A percentile compares a stretch with the other conserved stretches of the same genome.
Evolutionary conservation across 2,113 vertebrate genomes (phyloP).

Genomic region (Hassar affinis): DNA sequence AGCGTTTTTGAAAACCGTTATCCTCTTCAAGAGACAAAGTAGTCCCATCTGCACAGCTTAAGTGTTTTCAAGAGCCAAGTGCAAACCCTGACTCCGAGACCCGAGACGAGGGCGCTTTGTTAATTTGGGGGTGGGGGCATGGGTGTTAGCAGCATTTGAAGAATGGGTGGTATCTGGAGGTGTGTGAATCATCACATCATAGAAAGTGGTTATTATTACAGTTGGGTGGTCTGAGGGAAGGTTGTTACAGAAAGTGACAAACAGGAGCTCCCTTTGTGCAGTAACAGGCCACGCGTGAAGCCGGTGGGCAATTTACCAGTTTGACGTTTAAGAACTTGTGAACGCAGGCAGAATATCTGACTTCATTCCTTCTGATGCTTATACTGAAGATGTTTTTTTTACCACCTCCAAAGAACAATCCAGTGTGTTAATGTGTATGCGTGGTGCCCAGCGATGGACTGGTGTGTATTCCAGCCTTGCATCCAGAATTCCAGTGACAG

Average conservation of each 20-base stretch:
- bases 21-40: neutral
- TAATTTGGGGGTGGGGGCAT: constrained; percentile 1
- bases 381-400: neutral
- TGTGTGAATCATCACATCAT: constrained; percentile 32
- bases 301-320: neutral
- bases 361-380: neutral
- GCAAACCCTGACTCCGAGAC: neutral
- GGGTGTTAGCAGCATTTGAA: constrained; percentile 30
- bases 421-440: neutral
- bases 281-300: neutral
- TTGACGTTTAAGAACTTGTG: neutral
- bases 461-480: neutral
- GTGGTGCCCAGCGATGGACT: neutral
- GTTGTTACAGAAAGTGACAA: constrained; percentile 27
- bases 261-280: constrained; percentile 24
- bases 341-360: neutral
- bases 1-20: neutral
- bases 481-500: neutral
- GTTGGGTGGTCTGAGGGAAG: constrained; percentile 45
- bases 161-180: constrained; percentile 26
- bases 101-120: constrained; percentile 18
- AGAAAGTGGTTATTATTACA: constrained; percentile 20
- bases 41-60: constrained; percentile 8
- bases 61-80: neutral
- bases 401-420: neutral